phyloP scores from a whole-genome alignment of 2,113 vertebrate species.

The Melanotaenia duboulayi region DNA sequence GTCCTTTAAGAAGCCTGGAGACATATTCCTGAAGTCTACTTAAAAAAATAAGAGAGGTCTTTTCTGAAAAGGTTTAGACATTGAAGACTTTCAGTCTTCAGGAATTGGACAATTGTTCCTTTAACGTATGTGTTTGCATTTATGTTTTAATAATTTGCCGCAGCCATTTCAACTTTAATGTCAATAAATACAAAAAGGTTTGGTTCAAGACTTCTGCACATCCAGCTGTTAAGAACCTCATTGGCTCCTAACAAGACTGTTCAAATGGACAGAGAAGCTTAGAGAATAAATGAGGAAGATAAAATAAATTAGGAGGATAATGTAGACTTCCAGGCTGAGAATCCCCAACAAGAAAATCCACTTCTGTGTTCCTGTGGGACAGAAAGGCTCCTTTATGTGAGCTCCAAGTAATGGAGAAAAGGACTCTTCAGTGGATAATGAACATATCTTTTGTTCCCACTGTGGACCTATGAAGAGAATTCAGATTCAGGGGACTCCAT shows the following conservation, averaged over 20 bases:
- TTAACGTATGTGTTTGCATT: too few relatives aligned
- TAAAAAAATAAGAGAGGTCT: too few relatives aligned
- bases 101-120: too few relatives aligned
- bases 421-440: conserved; percentile 36
- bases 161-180: too few relatives aligned
- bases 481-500: conserved; percentile 34
- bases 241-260: not conserved
- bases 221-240: not conserved
- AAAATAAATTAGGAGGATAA: conserved; percentile 11
- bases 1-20: too few relatives aligned
- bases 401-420: conserved; percentile 35
- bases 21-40: too few relatives aligned
- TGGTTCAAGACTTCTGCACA: too few relatives aligned
- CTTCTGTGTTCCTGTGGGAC: conserved; percentile 44
- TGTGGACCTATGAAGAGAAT: conserved; percentile 14
- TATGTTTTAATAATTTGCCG: too few relatives aligned
- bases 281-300: conserved; percentile 3
- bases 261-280: conserved; percentile 4
- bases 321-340: not conserved
- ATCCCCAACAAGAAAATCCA: conserved; percentile 32
- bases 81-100: too few relatives aligned
- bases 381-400: conserved; percentile 43
- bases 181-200: too few relatives aligned
- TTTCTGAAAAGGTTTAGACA: too few relatives aligned
- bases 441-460: conserved; percentile 27